phyloP scores from a whole-genome alignment of 2,797 vertebrate genomes.

The Taenioides sp. region DNA sequence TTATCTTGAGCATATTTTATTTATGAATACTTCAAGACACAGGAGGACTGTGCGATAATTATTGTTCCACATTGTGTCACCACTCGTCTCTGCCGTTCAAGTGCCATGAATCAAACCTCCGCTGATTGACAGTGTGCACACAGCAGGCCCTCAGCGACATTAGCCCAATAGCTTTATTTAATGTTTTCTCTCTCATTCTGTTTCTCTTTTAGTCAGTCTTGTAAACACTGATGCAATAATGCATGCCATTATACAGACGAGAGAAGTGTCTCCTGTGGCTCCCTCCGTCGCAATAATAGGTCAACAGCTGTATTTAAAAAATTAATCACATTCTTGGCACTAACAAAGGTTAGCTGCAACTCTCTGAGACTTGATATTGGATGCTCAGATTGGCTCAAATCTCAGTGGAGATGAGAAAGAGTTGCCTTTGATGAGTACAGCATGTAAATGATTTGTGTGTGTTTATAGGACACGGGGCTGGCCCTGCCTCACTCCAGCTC shows the following conservation, averaged over 20 bases:
- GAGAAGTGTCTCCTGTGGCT: conserved; percentile 73
- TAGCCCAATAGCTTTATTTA: conserved; percentile 78
- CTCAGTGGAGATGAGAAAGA: conserved; percentile 76
- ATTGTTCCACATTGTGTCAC: conserved; percentile 77
- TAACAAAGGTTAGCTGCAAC: conserved; percentile 78
- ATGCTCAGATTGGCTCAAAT: conserved; percentile 76
- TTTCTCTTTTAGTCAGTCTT: conserved; percentile 78
- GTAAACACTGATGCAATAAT: conserved; percentile 86
- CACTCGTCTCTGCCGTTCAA: conserved; percentile 65
- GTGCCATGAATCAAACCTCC: conserved; percentile 70
- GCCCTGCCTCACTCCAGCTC: conserved; percentile 70
- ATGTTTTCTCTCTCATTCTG: conserved; percentile 70
- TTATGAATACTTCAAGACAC: conserved; percentile 79
- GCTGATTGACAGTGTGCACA: conserved; percentile 72
- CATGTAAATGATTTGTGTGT: conserved; percentile 86
- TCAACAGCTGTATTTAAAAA: conserved; percentile 89
- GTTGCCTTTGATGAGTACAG: conserved; percentile 83
- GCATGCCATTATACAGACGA: conserved; percentile 77
- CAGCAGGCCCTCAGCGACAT: conserved; percentile 69
- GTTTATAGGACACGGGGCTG: conserved; percentile 79
- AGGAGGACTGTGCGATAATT: conserved; percentile 74
- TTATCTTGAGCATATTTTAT: conserved; percentile 82
- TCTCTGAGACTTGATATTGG: conserved; percentile 73
- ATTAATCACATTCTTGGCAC: conserved; percentile 85
- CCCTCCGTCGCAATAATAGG: conserved; percentile 83